A percentile compares a stretch with the other conserved stretches of the same genome.
Conservation (phyloP, 2,113 vertebrate species). For the Sorex fumeus region DNA sequence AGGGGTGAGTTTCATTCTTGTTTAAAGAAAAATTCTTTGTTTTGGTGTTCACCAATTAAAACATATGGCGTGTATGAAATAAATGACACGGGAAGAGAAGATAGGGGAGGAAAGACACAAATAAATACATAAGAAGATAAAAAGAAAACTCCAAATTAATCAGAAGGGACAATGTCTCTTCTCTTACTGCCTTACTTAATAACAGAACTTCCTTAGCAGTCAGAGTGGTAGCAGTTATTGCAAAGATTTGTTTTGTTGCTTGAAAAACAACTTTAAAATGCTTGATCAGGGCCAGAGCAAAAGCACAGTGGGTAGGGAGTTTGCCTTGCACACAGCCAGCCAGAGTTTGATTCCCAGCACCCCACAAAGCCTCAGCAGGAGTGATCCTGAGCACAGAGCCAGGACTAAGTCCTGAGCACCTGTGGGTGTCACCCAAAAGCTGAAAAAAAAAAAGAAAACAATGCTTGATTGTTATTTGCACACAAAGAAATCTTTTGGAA, state of each 20-base stretch:
- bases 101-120: neutral
- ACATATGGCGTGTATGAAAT: neutral
- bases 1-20: neutral
- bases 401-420: too few relatives aligned
- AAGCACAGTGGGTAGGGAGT: too few relatives aligned
- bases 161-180: neutral
- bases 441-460: too few relatives aligned
- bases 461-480: too few relatives aligned
- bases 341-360: too few relatives aligned
- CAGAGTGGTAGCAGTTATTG: neutral
- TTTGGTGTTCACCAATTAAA: neutral
- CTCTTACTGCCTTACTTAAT: neutral
- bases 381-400: too few relatives aligned
- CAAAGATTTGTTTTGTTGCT: neutral
- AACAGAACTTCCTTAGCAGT: neutral
- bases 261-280: constrained; percentile 9
- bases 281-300: neutral
- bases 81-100: neutral
- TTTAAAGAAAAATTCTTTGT: neutral
- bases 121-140: neutral
- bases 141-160: neutral
- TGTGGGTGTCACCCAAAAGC: too few relatives aligned
- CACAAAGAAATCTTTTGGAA: too few relatives aligned
- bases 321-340: too few relatives aligned
- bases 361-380: too few relatives aligned